Evolutionary conservation across 2,797 vertebrate genomes (phyloP).

Genomic region (Hephaestus fuliginosus): DNA sequence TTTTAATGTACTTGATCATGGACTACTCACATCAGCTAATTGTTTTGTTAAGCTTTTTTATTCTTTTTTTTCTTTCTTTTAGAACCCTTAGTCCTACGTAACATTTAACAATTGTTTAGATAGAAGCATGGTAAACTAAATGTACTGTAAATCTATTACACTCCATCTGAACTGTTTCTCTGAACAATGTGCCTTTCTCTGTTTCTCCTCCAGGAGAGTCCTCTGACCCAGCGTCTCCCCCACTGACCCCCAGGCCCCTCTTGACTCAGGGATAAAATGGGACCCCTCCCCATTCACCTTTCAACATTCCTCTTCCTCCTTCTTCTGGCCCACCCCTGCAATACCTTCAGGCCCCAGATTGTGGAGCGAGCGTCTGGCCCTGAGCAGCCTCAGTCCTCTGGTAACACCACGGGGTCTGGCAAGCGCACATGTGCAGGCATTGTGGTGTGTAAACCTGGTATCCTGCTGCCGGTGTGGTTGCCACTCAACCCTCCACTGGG

Average conservation of each 20-base stretch:
- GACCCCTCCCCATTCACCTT: slow-evolving; percentile 36
- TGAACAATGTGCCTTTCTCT: slow-evolving; percentile 11
- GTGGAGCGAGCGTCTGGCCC: slow-evolving; percentile 55
- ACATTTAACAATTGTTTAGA: neutral
- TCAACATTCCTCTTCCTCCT: slow-evolving; percentile 56
- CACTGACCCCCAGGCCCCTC: slow-evolving; percentile 43
- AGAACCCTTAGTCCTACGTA: too few species aligned
- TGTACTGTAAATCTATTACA: neutral
- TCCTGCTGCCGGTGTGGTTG: slow-evolving; percentile 92
- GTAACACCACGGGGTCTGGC: slow-evolving; percentile 52
- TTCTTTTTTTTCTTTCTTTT: too few species aligned
- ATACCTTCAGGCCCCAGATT: slow-evolving; percentile 64
- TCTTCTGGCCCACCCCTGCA: slow-evolving; percentile 65
- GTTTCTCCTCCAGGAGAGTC: slow-evolving; percentile 59
- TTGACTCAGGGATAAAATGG: slow-evolving; percentile 70
- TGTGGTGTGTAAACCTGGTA: slow-evolving; percentile 87
- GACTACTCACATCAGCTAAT: too few species aligned
- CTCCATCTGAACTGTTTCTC: neutral
- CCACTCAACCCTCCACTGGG: slow-evolving; percentile 89
- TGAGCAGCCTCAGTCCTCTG: slow-evolving; percentile 48
- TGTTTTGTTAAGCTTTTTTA: too few species aligned
- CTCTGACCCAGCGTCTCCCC: slow-evolving; percentile 53
- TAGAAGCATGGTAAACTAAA: neutral
- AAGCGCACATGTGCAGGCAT: slow-evolving; percentile 63
- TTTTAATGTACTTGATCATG: too few species aligned